Percentiles rank a stretch among this genome's conserved stretches.
Conservation (phyloP, 2,797 vertebrate species). For the Gambelia wislizenii region DNA sequence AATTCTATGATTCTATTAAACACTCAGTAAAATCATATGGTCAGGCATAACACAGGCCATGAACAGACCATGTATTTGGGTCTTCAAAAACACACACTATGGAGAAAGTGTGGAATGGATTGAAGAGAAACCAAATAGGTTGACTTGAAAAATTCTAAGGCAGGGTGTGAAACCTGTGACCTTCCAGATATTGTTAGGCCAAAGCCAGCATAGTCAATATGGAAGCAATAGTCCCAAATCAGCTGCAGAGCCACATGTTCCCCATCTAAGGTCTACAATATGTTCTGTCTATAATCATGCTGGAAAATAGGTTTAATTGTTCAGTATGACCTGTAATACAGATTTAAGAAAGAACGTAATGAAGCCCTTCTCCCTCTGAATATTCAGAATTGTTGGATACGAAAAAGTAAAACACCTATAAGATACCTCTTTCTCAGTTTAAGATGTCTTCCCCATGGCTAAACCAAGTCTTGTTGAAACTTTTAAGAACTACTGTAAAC, state of each 20-base stretch:
- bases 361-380: neutral
- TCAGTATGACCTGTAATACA: neutral
- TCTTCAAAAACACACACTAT: neutral
- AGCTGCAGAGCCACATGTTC: too few relatives aligned
- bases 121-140: neutral
- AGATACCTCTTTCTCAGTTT: neutral
- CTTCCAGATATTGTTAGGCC: too few relatives aligned
- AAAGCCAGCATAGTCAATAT: too few relatives aligned
- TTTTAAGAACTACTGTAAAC: neutral
- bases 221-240: too few relatives aligned
- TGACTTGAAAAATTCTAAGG: neutral
- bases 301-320: neutral
- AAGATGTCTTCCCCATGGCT: neutral
- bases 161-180: too few relatives aligned
- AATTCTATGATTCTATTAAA: too few relatives aligned
- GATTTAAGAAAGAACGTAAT: neutral
- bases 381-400: neutral
- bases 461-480: neutral
- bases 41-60: neutral
- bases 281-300: neutral
- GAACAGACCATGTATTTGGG: neutral
- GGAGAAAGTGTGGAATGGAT: neutral
- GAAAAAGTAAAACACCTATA: neutral
- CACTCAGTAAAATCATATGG: neutral
- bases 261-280: neutral